Evolutionary conservation across 2,113 vertebrate genomes (phyloP), one percentile per base, ranked within the genome.

Genomic region (Vidua chalybeata): DNA sequence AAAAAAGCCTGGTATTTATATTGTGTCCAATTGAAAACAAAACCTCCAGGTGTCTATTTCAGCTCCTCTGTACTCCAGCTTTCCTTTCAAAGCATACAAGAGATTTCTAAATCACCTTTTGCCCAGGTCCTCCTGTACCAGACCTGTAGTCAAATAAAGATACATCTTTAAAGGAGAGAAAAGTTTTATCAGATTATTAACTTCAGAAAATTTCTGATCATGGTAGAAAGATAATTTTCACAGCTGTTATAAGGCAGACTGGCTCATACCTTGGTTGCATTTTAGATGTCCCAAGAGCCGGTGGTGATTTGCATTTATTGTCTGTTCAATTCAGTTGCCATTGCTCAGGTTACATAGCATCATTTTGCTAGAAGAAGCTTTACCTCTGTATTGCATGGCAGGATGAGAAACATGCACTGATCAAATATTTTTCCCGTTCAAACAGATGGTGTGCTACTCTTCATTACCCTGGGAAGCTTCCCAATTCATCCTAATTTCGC

Each of bases 401-500:
- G 22, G 62, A 73, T 52, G 28, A 77, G 26, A n/a, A 79, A 77
- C 31, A 64, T 1, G 0, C 30, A 63, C 8, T 55, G 55, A 93
- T 88, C 43, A 89, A 87, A 61, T 39, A 82, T 75, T 63, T 78
- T 69, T 62, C 59, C 33, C 3, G 1, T 71, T 89, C 74, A 84
- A 87, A 59, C 74, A 90, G 74, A 87, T 71, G 89, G 45, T 46
- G 27, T 66, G 31, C 33, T 87, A 18, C 64, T 91, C 78, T 87
- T 93, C 80, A 48, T 90, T 87, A 87, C 58, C 61, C 37, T 82
- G 63, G 69, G 72, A 96, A 80, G 23, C 59, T 88, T 86, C 71
- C 51, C 23, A 77, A 48, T 81, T 87, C 51, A 76, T 94, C 46
- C 63, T 46, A 84, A 63, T 92, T 93, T 90, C 6, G 15, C 5